Percentiles rank a stretch among this genome's conserved stretches.
phyloP scores from a whole-genome alignment of 1,140 invertebrate genomes.

The Sitophilus oryzae region DNA sequence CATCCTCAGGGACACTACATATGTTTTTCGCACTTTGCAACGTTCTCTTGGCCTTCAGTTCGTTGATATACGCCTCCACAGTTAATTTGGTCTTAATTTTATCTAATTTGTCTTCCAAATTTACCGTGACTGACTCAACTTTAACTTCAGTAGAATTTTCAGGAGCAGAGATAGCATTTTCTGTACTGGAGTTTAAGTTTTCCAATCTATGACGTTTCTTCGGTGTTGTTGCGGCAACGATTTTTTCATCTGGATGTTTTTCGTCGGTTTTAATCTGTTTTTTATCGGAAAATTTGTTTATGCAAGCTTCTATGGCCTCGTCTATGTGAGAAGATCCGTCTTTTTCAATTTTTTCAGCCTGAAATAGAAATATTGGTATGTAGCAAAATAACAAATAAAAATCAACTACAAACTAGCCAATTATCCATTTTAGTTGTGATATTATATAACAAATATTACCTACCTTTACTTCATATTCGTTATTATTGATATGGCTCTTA shows the following conservation, averaged over 20 bases:
- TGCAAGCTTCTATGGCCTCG: conserved; percentile 57
- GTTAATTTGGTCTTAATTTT: conserved; percentile 31
- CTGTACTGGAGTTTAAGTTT: conserved; percentile 36
- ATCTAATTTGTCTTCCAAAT: conserved; percentile 26
- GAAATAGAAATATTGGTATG: neutral
- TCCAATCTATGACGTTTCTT: conserved; percentile 56
- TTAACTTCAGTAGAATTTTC: conserved; percentile 10
- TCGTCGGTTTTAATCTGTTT: conserved; percentile 20
- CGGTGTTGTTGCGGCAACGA: conserved; percentile 46
- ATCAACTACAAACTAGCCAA: no score
- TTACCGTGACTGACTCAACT: conserved; percentile 7
- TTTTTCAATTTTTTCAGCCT: conserved; percentile 16
- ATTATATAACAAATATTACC: conserved; percentile 1
- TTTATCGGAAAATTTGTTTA: conserved; percentile 43
- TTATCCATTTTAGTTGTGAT: neutral
- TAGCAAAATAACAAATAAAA: no score
- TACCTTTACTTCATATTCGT: conserved; percentile 31
- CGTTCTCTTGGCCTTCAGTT: conserved; percentile 39
- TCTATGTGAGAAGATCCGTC: conserved; percentile 45
- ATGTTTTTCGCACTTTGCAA: conserved; percentile 11
- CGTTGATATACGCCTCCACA: conserved; percentile 36
- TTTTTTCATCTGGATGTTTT: conserved; percentile 27
- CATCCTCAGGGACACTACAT: neutral
- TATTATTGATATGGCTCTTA: conserved; percentile 33
- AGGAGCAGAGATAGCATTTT: conserved; percentile 6